phyloP scores from a whole-genome alignment of 1,140 invertebrate genomes.

The Drosophila varians region DNA sequence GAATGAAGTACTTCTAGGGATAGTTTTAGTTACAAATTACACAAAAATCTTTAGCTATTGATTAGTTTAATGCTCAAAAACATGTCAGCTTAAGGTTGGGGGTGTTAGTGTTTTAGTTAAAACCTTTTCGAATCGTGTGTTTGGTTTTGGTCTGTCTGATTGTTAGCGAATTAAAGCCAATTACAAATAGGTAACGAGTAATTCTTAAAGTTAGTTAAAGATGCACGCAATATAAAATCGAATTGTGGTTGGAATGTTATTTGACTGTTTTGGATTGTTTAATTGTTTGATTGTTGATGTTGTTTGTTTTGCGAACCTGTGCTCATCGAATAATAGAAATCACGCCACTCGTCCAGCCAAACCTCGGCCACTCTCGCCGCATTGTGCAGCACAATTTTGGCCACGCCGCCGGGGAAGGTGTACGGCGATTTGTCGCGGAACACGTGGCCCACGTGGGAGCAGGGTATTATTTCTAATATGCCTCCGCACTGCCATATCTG shows the following conservation, averaged over 20 bases:
- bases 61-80: slow-evolving; percentile 58
- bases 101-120: slow-evolving; percentile 55
- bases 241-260: slow-evolving; percentile 40
- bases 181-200: slow-evolving; percentile 56
- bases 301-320: slow-evolving; percentile 90
- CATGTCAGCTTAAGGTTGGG: slow-evolving; percentile 23
- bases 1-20: slow-evolving; percentile 32
- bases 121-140: slow-evolving; percentile 5
- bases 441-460: slow-evolving; percentile 98
- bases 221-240: slow-evolving; percentile 67
- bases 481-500: slow-evolving; percentile 99
- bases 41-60: slow-evolving; percentile 50
- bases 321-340: slow-evolving; percentile 99
- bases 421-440: slow-evolving; percentile 99
- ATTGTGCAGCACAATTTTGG: slow-evolving; percentile 97
- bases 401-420: slow-evolving; percentile 99
- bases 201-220: slow-evolving; percentile 63
- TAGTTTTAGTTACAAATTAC: slow-evolving; percentile 26
- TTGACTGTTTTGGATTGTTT: slow-evolving; percentile 43
- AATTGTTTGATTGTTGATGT: slow-evolving; percentile 18
- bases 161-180: slow-evolving; percentile 65
- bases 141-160: slow-evolving; percentile 9
- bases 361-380: slow-evolving; percentile 97
- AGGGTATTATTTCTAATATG: slow-evolving; percentile 96
- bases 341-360: slow-evolving; percentile 99